Conservation (phyloP, 64 coral and sea anemone genomes). For the Porites lutea region DNA sequence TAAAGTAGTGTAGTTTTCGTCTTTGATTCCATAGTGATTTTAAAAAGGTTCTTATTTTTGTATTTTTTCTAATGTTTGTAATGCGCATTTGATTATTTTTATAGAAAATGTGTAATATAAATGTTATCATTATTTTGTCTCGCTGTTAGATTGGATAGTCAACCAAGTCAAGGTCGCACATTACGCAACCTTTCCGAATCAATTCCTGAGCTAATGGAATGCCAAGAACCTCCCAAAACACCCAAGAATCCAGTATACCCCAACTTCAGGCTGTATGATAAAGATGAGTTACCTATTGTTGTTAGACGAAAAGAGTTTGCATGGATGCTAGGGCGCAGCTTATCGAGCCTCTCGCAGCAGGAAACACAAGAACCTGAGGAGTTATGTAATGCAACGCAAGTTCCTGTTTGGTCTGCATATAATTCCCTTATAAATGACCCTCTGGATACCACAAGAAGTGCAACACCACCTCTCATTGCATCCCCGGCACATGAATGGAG, state of each 20-base stretch:
- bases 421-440: too few species aligned
- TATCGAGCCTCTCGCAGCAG: constrained; percentile 31
- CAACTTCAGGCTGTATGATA: constrained; percentile 22
- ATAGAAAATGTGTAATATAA: too few species aligned
- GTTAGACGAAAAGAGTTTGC: constrained; percentile 40
- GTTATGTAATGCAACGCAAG: too few species aligned
- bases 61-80: too few species aligned
- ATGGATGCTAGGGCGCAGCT: constrained; percentile 58
- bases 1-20: too few species aligned
- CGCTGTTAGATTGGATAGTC: constrained; percentile 39
- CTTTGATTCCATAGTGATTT: too few species aligned
- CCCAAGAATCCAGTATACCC: constrained; percentile 35
- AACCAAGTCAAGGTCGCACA: constrained; percentile 25
- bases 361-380: too few species aligned
- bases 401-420: too few species aligned
- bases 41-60: constrained; percentile 12
- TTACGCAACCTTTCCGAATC: constrained; percentile 18
- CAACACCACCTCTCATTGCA: too few species aligned
- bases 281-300: constrained; percentile 27
- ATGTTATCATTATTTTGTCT: constrained; percentile 16
- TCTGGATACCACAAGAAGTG: too few species aligned
- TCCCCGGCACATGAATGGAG: too few species aligned
- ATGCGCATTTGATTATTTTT: too few species aligned
- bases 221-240: constrained; percentile 45
- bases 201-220: constrained; percentile 50